A percentile compares a stretch with the other conserved stretches of the same genome.
These are phyloP conservation scores for Chrysochloris asiatica DNA, from an alignment of 2,113 vertebrate genomes.

Conservation along the genomic window DNA sequence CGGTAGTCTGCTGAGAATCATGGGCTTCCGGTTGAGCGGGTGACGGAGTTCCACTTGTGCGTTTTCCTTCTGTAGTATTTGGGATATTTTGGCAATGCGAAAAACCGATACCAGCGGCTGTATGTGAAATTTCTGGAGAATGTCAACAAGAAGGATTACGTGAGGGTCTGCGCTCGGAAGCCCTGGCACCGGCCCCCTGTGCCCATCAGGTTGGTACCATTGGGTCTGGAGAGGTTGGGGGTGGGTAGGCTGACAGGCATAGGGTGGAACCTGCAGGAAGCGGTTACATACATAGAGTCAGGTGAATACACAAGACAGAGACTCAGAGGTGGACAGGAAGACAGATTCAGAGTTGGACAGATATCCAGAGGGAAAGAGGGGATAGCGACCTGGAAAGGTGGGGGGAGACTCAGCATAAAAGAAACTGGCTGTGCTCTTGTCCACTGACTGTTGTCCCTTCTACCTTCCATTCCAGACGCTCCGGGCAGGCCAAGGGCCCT, in stretches of 20 bases:
- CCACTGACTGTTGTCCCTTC: neutral
- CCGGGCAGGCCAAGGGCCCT: slow-evolving; percentile 81
- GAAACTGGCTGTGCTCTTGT: too few relatives aligned
- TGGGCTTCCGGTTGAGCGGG: accelerated
- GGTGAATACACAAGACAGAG: too few relatives aligned
- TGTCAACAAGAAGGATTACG: slow-evolving; percentile 95
- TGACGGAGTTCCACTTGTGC: neutral
- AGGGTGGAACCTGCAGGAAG: neutral
- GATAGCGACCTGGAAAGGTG: accelerated
- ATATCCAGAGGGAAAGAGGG: neutral
- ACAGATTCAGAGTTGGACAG: neutral
- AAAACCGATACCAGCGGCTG: slow-evolving; percentile 93
- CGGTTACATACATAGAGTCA: too few relatives aligned
- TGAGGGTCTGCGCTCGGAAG: slow-evolving; percentile 92
- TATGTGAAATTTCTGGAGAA: slow-evolving; percentile 97
- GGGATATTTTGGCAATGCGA: slow-evolving; percentile 94
- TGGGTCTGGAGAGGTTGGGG: too few relatives aligned
- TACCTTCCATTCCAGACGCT: slow-evolving; percentile 73
- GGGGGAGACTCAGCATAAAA: accelerated
- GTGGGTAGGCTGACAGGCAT: accelerated
- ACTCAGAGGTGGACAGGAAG: too few relatives aligned
- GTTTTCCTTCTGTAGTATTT: slow-evolving; percentile 86
- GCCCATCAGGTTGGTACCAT: slow-evolving; percentile 88
- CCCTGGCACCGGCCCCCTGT: slow-evolving; percentile 92
- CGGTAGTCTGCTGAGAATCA: too few relatives aligned